Evolutionary conservation across 2,888 invertebrate genomes (phyloP), one percentile per base, ranked within the genome.

Genomic region (Cephus pulcher): DNA sequence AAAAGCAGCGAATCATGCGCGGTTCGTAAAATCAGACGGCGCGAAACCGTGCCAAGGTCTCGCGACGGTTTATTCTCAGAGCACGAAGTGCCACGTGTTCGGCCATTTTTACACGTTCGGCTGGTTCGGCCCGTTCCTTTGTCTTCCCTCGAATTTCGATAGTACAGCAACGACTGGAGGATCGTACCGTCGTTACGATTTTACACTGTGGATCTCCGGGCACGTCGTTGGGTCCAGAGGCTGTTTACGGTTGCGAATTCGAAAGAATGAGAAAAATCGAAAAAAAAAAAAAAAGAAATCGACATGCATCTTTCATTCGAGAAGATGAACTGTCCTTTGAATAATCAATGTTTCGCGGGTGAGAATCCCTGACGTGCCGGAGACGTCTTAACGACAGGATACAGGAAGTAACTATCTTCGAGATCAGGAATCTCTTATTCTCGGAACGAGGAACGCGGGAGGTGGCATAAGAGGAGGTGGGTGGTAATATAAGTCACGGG

Each of bases 1-100:
- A 33, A n/a, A 30, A 30, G 6, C 32, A 68, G 33, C 30, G 33
- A 40, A 11, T 32, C 68, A 32, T 34, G 69, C 68, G 32, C 69
- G 30, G 34, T 34, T 80, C 80, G 80, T 80, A 85, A 85, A 83
- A 83, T 83, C 79, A 80, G 76, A 77, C 75, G 76, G 79, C 76
- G 74, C 79, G 78, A 83, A 88, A 83, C 80, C 81, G 82, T 87
- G 86, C 83, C 86, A 86, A 88, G 85, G 86, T 84, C 84, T 80
- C 80, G 78, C 80, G 78, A 78, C 77, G 78, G 56, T 84, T 85
- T 84, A 83, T 85, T 84, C 82, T 85, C 79, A 79, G 80, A 77
- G 79, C 76, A 80, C 71, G 79, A 71, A 34, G 71, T 69, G 76
- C 77, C 80, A 78, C 81, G 80, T 79, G 80, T 80, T 81, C 56